Evolutionary conservation across 2,888 invertebrate species (phyloP).

Genomic region (Parnassius orleans): DNA sequence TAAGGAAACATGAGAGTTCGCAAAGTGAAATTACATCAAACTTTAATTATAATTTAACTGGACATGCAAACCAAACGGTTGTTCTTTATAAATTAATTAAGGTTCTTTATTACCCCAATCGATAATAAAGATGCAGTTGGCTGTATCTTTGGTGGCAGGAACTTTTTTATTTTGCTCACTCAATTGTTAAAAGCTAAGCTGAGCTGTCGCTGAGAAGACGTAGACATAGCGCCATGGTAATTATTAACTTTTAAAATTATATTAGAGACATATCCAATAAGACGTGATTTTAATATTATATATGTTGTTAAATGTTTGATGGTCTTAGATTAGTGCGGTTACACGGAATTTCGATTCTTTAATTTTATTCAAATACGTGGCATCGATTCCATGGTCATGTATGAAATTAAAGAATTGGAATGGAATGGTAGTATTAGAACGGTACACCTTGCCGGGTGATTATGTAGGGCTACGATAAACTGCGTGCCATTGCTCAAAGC

Average conservation of each 20-base stretch:
- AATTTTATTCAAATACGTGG: constrained; percentile 6
- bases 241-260: constrained; percentile 55
- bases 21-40: neutral
- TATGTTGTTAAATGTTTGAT: constrained; percentile 35
- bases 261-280: constrained; percentile 69
- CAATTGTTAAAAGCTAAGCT: neutral
- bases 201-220: constrained; percentile 22
- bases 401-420: constrained; percentile 11
- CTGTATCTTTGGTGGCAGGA: no score
- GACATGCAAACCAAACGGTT: no score
- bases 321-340: constrained; percentile 19
- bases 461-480: constrained; percentile 19
- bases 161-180: neutral
- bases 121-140: no score
- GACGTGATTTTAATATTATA: constrained; percentile 56
- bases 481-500: constrained; percentile 19
- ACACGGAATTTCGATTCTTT: constrained; percentile 3
- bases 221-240: constrained; percentile 26
- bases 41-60: no score
- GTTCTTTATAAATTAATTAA: no score
- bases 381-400: neutral
- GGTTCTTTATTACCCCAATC: no score
- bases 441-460: constrained; percentile 18
- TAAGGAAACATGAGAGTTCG: constrained; percentile 4
- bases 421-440: constrained; percentile 15